Base-by-base conservation (phyloP, 2,113 vertebrate species). In the Mesembrinibis cayennensis region DNA sequence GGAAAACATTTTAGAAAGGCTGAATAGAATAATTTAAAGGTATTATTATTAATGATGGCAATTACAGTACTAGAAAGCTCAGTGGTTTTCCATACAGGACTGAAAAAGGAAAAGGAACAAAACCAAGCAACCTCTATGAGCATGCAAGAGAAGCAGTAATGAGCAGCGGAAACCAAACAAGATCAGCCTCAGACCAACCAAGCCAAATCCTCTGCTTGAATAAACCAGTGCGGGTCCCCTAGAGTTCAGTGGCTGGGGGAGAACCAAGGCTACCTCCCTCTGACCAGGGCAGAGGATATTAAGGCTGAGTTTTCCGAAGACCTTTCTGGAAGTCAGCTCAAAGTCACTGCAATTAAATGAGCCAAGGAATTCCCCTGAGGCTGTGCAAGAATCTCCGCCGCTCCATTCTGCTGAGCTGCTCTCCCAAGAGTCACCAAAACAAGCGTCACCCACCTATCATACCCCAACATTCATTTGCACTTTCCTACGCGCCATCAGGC, bases 301-400 rank as follows among this genome's bases (percentile, higher is more conserved):
- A 93, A 87, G 87, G 53, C 62, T 69, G 73, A 95, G 84, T 53
- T 90, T 90, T 85, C 82, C 66, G 88, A 88, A 93, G 66, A 82
- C 15, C 8, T 93, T 73, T 77, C 3, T 6, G 87, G 78, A 88
- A 91, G 45, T 50, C 89, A 82, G 49, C 66, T 82, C 78, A 36
- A 82, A 95, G n/a, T 72, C 71, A 59, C 62, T 56, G 62, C 74
- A 69, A 52, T 82, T 63, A 67, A 91, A 79, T 10, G 40, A 96
- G 62, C 73, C 58, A 30, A 82, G 44, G 71, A 95, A 90, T 88
- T 86, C 66, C 74, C 82, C 32, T 0, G 1, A 83, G 95, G 92
- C 58, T 55, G 40, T 29, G 34, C 47, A 79, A 26, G 71, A 73
- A 44, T 40, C 65, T 61, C 36, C 3, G 3, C 34, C 3, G 3